These are phyloP conservation scores for Leucozona laternaria DNA, from an alignment of 2,888 invertebrate genomes.

Conservation along the genomic window DNA sequence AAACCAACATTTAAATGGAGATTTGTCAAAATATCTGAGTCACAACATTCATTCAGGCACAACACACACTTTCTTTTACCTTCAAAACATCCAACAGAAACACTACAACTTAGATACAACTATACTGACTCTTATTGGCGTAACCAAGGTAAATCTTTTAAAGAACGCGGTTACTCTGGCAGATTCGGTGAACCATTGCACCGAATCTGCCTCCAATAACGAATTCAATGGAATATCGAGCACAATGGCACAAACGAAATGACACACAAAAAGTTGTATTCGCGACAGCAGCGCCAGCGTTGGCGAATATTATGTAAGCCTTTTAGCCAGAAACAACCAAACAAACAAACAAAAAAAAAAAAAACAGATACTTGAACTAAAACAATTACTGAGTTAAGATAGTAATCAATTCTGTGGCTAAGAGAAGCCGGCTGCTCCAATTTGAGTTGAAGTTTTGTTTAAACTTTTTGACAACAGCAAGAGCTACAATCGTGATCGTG, in stretches of 20 bases:
- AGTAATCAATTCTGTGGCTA: slow-evolving; percentile 69
- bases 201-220: slow-evolving; percentile 70
- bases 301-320: slow-evolving; percentile 69
- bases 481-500: slow-evolving; percentile 61
- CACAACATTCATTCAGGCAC: slow-evolving; percentile 62
- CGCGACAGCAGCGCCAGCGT: slow-evolving; percentile 49
- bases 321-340: slow-evolving; percentile 17
- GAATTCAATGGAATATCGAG: slow-evolving; percentile 71
- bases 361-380: slow-evolving; percentile 50
- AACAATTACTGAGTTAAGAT: slow-evolving; percentile 70
- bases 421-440: slow-evolving; percentile 71
- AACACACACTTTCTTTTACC: slow-evolving; percentile 70
- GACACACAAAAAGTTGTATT: slow-evolving; percentile 61
- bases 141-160: slow-evolving; percentile 34
- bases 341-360: slow-evolving; percentile 29
- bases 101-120: slow-evolving; percentile 9
- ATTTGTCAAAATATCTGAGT: slow-evolving; percentile 60
- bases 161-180: slow-evolving; percentile 65
- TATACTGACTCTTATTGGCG: slow-evolving; percentile 40
- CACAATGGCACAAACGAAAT: slow-evolving; percentile 68
- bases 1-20: slow-evolving; percentile 34
- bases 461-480: slow-evolving; percentile 53
- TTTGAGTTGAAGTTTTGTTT: slow-evolving; percentile 49
- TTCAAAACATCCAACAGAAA: slow-evolving; percentile 41
- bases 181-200: no score